Percentiles rank a stretch among this genome's conserved stretches.
Conservation (phyloP, 2,113 vertebrate genomes). For the Crotophaga sulcirostris region DNA sequence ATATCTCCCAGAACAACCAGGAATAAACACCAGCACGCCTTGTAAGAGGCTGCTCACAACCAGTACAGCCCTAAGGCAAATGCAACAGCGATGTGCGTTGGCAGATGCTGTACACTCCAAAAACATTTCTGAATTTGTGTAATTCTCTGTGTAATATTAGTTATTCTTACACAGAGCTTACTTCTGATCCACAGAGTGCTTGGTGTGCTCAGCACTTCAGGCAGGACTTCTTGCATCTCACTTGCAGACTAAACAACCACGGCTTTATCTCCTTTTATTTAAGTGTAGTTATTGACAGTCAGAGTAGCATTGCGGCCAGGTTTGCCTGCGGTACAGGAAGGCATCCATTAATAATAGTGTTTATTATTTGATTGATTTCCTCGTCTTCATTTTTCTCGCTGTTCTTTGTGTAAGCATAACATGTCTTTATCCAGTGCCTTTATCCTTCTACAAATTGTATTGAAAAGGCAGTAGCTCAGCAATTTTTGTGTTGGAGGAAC, state of each 20-base stretch:
- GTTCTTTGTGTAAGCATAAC: neutral
- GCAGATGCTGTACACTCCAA: neutral
- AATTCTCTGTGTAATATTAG: neutral
- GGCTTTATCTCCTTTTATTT: neutral
- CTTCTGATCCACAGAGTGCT: neutral
- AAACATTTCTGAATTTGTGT: neutral
- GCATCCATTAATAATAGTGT: neutral
- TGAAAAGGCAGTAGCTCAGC: neutral
- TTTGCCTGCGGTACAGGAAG: neutral
- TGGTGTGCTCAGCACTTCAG: neutral
- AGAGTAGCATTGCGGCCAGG: neutral
- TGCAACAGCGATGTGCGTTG: neutral
- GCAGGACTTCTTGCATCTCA: neutral
- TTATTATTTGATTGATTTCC: neutral
- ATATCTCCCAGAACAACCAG: neutral
- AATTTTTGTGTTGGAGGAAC: neutral
- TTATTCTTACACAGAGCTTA: neutral
- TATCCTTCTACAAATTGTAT: neutral
- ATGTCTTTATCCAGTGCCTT: neutral
- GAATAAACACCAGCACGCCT: neutral
- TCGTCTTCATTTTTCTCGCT: neutral
- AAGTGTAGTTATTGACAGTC: neutral
- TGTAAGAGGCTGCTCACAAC: neutral
- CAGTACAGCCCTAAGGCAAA: neutral
- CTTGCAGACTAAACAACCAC: neutral